Evolutionary conservation across 2,113 vertebrate species (phyloP).

Genomic region (Anhinga anhinga): DNA sequence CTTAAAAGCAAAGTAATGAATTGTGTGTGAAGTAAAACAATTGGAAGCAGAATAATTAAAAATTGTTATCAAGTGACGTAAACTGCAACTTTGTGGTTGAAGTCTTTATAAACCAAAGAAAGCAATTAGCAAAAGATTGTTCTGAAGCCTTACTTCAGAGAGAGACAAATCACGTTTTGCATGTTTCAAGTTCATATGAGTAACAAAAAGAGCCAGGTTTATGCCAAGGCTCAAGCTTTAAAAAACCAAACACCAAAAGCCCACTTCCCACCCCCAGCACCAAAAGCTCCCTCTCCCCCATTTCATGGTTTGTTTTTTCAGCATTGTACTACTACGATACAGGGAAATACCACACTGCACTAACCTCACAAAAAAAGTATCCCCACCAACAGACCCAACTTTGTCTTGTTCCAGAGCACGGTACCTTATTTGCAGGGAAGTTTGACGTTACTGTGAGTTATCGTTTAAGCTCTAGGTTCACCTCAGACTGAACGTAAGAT

Average conservation of each 20-base stretch:
- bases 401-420: neutral
- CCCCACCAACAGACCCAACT: neutral
- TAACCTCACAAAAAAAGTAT: neutral
- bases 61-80: constrained; percentile 1
- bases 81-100: constrained; percentile 12
- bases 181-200: neutral
- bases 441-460: neutral
- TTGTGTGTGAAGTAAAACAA: neutral
- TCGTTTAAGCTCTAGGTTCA: neutral
- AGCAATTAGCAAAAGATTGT: constrained; percentile 29
- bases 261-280: neutral
- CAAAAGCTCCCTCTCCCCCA: neutral
- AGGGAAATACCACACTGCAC: neutral
- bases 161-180: neutral
- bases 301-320: neutral
- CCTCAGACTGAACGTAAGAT: neutral
- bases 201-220: neutral
- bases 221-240: neutral
- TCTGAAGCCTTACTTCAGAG: neutral
- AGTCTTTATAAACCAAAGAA: constrained; percentile 9
- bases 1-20: constrained; percentile 25
- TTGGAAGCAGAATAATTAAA: neutral
- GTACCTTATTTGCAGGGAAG: neutral
- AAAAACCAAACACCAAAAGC: neutral
- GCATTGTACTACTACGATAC: neutral